Percentiles rank a stretch among this genome's conserved stretches.
Evolutionary conservation across 1,140 invertebrate species (phyloP).

Genomic region (Brachionus sp.): DNA sequence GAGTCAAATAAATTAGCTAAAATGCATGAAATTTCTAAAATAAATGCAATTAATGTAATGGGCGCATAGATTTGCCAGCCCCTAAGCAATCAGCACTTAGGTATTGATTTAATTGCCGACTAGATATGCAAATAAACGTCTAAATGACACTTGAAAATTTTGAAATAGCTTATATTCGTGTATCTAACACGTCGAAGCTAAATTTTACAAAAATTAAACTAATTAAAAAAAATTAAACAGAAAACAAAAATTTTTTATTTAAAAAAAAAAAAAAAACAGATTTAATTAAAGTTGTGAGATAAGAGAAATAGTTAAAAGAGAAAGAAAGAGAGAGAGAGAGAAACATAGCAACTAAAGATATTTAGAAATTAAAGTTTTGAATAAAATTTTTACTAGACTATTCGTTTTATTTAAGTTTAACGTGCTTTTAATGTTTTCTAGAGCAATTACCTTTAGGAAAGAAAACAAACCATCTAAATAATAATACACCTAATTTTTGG

Average conservation of each 20-base stretch:
- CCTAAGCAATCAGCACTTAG: neutral
- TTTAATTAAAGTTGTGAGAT: constrained; percentile 2
- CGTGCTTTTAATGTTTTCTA: neutral
- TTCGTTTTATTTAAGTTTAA: neutral
- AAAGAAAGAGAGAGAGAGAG: neutral
- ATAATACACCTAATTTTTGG: constrained; percentile 19
- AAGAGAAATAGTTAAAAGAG: neutral
- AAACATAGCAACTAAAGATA: neutral
- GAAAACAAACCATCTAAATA: neutral
- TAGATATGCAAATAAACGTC: neutral
- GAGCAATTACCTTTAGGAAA: neutral
- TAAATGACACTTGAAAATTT: neutral
- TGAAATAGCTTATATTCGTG: neutral
- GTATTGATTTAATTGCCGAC: neutral
- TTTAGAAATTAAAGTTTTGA: neutral
- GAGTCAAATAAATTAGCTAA: neutral
- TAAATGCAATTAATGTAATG: neutral
- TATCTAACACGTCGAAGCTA: neutral
- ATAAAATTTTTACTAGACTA: neutral
- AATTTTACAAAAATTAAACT: neutral
- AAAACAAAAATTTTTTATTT: constrained; percentile 19
- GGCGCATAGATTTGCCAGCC: neutral
- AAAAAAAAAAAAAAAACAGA: neutral
- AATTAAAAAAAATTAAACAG: neutral
- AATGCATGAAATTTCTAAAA: neutral